Evolutionary conservation across 1,140 invertebrate species (phyloP).

Genomic region (Melitaea cinxia): DNA sequence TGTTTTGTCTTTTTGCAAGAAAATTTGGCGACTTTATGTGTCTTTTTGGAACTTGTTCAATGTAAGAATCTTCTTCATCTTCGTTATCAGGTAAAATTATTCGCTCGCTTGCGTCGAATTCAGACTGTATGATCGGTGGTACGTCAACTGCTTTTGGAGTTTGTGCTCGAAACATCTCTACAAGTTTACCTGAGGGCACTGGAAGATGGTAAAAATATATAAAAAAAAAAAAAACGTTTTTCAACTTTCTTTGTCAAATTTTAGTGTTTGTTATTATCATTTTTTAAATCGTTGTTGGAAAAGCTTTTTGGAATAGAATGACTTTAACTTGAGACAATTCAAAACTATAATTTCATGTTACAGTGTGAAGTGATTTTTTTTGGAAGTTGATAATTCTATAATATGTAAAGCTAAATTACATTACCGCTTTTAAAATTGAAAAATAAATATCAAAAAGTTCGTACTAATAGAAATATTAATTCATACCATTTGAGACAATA

Average conservation of each 20-base stretch:
- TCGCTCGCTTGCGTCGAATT: conserved; percentile 16
- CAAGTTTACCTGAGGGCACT: not conserved
- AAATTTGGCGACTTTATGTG: not conserved
- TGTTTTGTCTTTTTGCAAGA: too few relatives aligned
- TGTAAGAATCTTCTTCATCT: not conserved
- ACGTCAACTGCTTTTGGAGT: not conserved
- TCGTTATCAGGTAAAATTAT: conserved; percentile 11
- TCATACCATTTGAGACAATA: not conserved
- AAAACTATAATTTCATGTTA: too few relatives aligned
- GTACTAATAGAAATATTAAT: not conserved
- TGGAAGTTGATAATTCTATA: too few relatives aligned
- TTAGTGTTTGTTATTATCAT: not conserved
- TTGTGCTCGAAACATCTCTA: conserved; percentile 6
- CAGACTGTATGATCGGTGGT: conserved; percentile 2
- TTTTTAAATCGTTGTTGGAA: too few relatives aligned
- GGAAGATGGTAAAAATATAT: not conserved
- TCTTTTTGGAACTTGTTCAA: not conserved
- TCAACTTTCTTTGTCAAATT: too few relatives aligned
- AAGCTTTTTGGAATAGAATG: too few relatives aligned
- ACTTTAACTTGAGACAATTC: too few relatives aligned
- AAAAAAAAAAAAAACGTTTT: not conserved
- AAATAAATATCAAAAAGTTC: too few relatives aligned
- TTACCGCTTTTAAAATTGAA: not conserved
- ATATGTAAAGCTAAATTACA: too few relatives aligned
- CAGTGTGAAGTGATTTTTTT: too few relatives aligned